phyloP scores from a whole-genome alignment of 2,113 vertebrate genomes.

The Phrynosoma platyrhinos region DNA sequence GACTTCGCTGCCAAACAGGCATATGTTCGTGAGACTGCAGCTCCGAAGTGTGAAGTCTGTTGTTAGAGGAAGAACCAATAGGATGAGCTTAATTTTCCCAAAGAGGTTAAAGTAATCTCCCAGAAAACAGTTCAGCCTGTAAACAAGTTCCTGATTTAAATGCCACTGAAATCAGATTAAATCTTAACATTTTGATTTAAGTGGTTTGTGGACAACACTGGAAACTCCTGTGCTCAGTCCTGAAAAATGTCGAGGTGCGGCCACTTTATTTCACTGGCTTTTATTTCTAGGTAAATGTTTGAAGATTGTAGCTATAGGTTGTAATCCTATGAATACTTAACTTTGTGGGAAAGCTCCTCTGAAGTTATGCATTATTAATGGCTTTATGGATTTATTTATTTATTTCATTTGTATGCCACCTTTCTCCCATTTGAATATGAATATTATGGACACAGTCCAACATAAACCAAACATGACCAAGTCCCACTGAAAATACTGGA shows the following conservation, averaged over 20 bases:
- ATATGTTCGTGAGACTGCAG: background rate
- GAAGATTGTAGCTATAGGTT: background rate
- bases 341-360: background rate
- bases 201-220: background rate
- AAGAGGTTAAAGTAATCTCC: background rate
- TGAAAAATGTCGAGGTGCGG: background rate
- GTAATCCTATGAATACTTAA: background rate
- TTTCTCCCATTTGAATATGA: too few species aligned
- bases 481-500: too few species aligned
- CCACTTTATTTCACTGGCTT: background rate
- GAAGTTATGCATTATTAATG: background rate
- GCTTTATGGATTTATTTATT: too few species aligned
- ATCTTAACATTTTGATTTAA: background rate
- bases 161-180: background rate
- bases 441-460: too few species aligned
- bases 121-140: background rate
- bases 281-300: background rate
- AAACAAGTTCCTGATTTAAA: background rate
- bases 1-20: background rate
- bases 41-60: background rate
- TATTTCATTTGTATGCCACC: too few species aligned
- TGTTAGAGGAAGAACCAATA: background rate
- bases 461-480: too few species aligned
- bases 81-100: slow-evolving; percentile 23
- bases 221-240: background rate